Conservation (phyloP, 1,140 invertebrate species). For the Drosophila malerkotliana region DNA sequence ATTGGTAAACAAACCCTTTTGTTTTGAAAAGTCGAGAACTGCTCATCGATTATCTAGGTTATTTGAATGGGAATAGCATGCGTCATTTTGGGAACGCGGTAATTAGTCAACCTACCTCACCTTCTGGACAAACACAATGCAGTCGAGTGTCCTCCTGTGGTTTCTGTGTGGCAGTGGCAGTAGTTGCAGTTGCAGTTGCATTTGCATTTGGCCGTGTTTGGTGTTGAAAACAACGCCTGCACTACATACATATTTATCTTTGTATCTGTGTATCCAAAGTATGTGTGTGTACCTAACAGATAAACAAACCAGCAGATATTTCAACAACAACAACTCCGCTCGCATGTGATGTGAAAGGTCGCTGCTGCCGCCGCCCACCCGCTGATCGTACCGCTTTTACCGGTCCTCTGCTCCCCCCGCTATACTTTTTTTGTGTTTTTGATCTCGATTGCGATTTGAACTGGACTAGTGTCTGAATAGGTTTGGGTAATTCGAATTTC, state of each 20-base stretch:
- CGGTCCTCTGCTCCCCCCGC: conserved; percentile 33
- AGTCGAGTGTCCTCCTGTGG: conserved; percentile 15
- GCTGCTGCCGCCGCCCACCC: conserved; percentile 12
- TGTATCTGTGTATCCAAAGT: conserved; percentile 27
- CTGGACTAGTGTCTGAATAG: conserved; percentile 12
- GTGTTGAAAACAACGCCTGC: conserved; percentile 39
- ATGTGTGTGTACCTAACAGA: conserved; percentile 35
- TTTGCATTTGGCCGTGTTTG: conserved; percentile 4
- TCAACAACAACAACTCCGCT: conserved; percentile 34
- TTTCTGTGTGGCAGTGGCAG: not conserved
- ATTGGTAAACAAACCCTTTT: not conserved
- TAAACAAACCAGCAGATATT: conserved; percentile 58
- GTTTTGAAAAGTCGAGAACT: no score
- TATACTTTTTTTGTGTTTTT: conserved; percentile 28
- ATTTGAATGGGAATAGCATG: no score
- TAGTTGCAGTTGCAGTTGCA: not conserved
- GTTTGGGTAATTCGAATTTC: not conserved
- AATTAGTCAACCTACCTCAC: conserved; percentile 17
- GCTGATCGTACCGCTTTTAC: conserved; percentile 21
- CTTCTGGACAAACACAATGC: conserved; percentile 27
- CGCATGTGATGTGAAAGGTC: conserved; percentile 51
- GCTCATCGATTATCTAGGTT: not conserved
- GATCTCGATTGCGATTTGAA: conserved; percentile 69
- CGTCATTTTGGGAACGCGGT: conserved; percentile 1
- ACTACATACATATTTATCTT: conserved; percentile 6